Base-by-base conservation (phyloP, 30 jellyfish, hydroid and myxozoan species). In the Cassiopea xamachana region DNA sequence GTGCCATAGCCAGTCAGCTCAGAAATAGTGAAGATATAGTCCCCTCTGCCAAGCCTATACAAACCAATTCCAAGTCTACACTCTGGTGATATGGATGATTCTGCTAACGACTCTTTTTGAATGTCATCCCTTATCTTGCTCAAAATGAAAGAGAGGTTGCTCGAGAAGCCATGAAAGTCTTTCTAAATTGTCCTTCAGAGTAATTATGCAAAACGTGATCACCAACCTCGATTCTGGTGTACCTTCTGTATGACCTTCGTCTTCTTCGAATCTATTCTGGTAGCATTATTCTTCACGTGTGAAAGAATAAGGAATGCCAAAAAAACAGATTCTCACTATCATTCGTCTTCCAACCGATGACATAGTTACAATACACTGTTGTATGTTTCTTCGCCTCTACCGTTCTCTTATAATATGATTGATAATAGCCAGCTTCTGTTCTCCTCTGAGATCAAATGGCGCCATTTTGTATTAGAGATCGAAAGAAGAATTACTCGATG, bases 61-160 rank as follows among this genome's bases (percentile, higher is more conserved):
- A 73, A 58, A 73, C 82, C 18, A 17, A 73, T 73, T 73, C 59
- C 96, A 45, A 89, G 80, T 46, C 96, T 84, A 70, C 50, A 46
- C 60, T 81, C 96, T 67, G 96, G 92, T 15, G 92, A 71, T 17
- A 89, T 70, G 18, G 92, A 92, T 55, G 68, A 87, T 81, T 89
- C 92, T 2, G 82, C 58, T 27, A 89, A 88, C 16, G 73, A 12
- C 60, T 89, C 82, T 59, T 67, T 89, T 55, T 19, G 85, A 18
- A 87, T 69, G 3, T 78, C 50, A 19, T 19, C 85, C 39, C 82
- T 69, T 43, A 84, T 84, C 39, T 46, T 46, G n/a, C 59, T 19
- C 77, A 84, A 77, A 16, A 72, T 69, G 55, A 59, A 84, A 48
- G 15, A 68, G 51, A 84, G 7, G 92, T 84, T 16, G 70, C 73